A percentile compares a stretch with the other conserved stretches of the same genome.
Evolutionary conservation across 2,797 vertebrate species (phyloP).

Genomic region (Oreochromis mossambicus): DNA sequence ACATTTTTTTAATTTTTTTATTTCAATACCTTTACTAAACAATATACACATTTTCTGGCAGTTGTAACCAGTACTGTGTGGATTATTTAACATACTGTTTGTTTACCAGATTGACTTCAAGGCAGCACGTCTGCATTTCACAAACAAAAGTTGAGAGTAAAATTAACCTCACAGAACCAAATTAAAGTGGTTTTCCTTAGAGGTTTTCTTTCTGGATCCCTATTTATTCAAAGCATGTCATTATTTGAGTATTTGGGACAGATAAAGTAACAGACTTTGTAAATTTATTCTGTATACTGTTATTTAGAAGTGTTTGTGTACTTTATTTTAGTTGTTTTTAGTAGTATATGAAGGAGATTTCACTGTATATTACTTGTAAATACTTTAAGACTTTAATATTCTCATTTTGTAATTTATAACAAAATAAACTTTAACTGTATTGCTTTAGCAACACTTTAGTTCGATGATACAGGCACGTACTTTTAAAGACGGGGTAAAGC

Average conservation of each 20-base stretch:
- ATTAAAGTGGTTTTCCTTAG: neutral
- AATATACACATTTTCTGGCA: neutral
- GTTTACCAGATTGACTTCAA: neutral
- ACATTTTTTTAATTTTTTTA: fast-evolving
- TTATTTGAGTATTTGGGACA: neutral
- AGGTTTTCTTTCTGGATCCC: neutral
- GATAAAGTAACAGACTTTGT: neutral
- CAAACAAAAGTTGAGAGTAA: neutral
- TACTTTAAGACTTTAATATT: neutral
- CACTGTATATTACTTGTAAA: neutral
- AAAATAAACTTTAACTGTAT: neutral
- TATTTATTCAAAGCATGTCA: neutral
- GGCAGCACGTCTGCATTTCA: neutral
- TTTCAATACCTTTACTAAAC: neutral
- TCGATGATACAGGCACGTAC: neutral
- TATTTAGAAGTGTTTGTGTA: neutral
- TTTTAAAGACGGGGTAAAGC: neutral
- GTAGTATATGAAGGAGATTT: neutral
- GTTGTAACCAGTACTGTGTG: neutral
- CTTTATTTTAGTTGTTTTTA: neutral
- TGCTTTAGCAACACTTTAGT: neutral
- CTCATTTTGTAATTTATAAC: neutral
- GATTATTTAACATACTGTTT: neutral
- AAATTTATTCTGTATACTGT: neutral
- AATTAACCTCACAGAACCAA: neutral